Percentiles rank a stretch among this genome's conserved stretches.
Evolutionary conservation across 2,113 vertebrate genomes (phyloP).

Genomic region (Monopterus albus): DNA sequence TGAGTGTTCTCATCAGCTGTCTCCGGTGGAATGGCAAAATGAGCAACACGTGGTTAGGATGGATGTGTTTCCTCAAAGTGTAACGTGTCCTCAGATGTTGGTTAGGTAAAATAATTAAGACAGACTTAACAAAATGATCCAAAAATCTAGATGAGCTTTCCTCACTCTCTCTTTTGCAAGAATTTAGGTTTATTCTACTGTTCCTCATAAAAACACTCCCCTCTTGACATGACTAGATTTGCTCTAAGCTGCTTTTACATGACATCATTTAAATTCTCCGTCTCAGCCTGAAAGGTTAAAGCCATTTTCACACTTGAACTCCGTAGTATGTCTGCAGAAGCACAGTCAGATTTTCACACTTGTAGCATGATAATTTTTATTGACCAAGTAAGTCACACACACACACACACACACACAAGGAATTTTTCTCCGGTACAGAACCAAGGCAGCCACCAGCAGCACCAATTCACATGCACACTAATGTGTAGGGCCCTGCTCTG

Average conservation of each 20-base stretch:
- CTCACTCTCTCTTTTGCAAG: neutral
- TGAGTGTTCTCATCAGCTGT: constrained; percentile 55
- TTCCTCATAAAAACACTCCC: neutral
- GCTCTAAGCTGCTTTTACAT: constrained; percentile 23
- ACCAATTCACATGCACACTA: no score
- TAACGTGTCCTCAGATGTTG: constrained; percentile 16
- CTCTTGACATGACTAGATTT: constrained; percentile 5
- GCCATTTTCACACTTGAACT: no score
- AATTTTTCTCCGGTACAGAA: no score
- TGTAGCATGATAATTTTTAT: no score
- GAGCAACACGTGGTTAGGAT: constrained; percentile 23
- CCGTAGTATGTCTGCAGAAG: no score
- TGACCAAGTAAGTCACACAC: no score
- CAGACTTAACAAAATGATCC: neutral
- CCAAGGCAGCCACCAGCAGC: no score
- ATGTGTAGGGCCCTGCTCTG: no score
- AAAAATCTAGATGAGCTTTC: neutral
- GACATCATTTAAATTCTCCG: constrained; percentile 51
- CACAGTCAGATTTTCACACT: no score
- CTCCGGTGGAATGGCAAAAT: constrained; percentile 31
- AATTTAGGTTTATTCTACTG: neutral
- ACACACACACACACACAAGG: no score
- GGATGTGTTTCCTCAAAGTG: constrained; percentile 20
- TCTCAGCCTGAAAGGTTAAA: constrained; percentile 43
- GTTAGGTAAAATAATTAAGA: constrained; percentile 43